A percentile compares a stretch with the other conserved stretches of the same genome.
Conservation (phyloP, 2,797 vertebrate species). For the Kryptopterus vitreolus region DNA sequence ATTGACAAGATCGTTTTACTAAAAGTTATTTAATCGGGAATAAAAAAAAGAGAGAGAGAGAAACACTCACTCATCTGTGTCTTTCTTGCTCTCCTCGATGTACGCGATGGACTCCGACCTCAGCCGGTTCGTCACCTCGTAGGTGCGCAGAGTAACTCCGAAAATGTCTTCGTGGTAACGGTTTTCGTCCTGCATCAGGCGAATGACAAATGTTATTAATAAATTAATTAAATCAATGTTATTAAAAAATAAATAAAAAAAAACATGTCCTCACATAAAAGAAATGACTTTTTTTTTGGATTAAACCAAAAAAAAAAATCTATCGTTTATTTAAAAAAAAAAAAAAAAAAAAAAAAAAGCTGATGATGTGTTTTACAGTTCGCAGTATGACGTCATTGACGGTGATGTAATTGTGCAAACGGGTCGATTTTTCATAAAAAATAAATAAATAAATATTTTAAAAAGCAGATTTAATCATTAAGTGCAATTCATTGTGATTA, state of each 20-base stretch:
- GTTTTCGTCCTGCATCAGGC: conserved; percentile 89
- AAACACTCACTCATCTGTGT: conserved; percentile 87
- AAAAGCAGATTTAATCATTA: neutral
- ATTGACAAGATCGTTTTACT: neutral
- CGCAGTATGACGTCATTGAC: neutral
- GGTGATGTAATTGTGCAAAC: neutral
- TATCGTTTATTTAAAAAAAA: no score
- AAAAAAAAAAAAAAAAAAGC: neutral
- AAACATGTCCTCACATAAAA: neutral
- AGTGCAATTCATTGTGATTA: no score
- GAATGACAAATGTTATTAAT: no score
- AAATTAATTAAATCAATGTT: no score
- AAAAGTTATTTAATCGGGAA: neutral
- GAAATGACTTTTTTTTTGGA: no score
- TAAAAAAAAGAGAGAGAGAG: neutral
- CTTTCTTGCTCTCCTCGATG: conserved; percentile 97
- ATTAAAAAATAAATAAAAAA: no score
- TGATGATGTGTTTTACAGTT: neutral
- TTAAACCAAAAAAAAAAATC: no score
- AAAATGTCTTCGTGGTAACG: conserved; percentile 99
- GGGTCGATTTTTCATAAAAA: neutral
- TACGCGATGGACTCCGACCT: conserved; percentile 98
- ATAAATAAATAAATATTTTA: no score
- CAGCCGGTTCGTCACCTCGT: conserved; percentile 97
- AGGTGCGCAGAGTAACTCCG: conserved; percentile 94